phyloP scores from a whole-genome alignment of 1,140 invertebrate genomes.

The Pectinophora gossypiella region DNA sequence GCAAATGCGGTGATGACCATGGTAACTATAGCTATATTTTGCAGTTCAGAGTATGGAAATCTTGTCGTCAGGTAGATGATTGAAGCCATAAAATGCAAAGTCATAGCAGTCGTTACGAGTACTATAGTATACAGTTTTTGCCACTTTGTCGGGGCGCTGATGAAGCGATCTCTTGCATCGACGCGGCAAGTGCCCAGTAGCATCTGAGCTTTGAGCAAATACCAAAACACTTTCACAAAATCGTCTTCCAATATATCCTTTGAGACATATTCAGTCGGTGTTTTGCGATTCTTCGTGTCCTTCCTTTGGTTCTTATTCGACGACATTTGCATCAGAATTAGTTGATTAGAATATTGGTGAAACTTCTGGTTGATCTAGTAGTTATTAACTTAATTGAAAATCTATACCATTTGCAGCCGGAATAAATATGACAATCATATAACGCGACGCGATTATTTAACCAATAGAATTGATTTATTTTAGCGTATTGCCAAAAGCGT shows the following conservation, averaged over 20 bases:
- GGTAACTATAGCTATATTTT: constrained; percentile 13
- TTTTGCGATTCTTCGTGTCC: neutral
- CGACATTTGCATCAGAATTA: too few relatives aligned
- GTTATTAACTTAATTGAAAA: too few relatives aligned
- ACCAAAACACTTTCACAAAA: constrained; percentile 26
- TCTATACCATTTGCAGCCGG: too few relatives aligned
- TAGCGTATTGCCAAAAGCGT: too few relatives aligned
- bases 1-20: neutral
- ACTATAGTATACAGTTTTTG: constrained; percentile 39
- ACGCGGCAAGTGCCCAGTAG: constrained; percentile 34
- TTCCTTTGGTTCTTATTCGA: too few relatives aligned
- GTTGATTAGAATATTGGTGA: too few relatives aligned
- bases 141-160: constrained; percentile 26
- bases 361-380: too few relatives aligned
- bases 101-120: constrained; percentile 1
- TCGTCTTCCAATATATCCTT: constrained; percentile 41
- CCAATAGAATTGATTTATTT: too few relatives aligned
- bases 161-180: constrained; percentile 33
- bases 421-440: too few relatives aligned
- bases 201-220: constrained; percentile 26
- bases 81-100: neutral
- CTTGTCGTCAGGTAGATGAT: neutral
- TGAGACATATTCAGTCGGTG: constrained; percentile 37
- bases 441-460: too few relatives aligned
- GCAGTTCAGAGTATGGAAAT: neutral